These are phyloP conservation scores for Gymnorhina tibicen DNA, from an alignment of 2,113 vertebrate species.

Conservation along the genomic window DNA sequence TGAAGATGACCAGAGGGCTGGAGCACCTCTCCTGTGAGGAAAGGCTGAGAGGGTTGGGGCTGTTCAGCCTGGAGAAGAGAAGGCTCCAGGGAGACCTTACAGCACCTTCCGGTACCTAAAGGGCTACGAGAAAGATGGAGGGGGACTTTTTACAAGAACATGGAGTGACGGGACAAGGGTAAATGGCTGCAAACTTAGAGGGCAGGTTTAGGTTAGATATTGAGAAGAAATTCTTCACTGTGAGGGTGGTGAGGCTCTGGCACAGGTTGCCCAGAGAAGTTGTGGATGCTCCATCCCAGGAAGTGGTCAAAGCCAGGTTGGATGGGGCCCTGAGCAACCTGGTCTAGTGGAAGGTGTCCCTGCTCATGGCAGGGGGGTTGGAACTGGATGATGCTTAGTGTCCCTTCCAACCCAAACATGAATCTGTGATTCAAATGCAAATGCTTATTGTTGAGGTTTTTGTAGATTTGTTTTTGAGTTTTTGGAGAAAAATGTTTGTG, in stretches of 20 bases:
- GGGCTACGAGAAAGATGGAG: too few relatives aligned
- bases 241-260: background rate
- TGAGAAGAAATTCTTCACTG: background rate
- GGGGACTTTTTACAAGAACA: background rate
- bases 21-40: background rate
- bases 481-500: background rate
- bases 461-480: background rate
- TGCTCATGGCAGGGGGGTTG: rapidly evolving
- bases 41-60: background rate
- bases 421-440: background rate
- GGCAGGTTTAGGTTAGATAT: background rate
- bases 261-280: background rate
- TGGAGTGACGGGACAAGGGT: background rate
- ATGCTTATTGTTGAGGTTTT: background rate
- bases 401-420: background rate
- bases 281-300: background rate
- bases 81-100: background rate
- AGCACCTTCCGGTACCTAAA: background rate
- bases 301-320: background rate
- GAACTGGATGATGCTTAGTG: background rate
- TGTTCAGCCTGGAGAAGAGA: background rate
- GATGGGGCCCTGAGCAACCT: background rate
- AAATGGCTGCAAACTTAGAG: background rate
- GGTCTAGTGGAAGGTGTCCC: background rate
- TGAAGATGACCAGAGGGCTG: background rate